Percentiles rank a stretch among this genome's conserved stretches.
Evolutionary conservation across 2,888 invertebrate genomes (phyloP).

Genomic region (Melinaea menophilus): DNA sequence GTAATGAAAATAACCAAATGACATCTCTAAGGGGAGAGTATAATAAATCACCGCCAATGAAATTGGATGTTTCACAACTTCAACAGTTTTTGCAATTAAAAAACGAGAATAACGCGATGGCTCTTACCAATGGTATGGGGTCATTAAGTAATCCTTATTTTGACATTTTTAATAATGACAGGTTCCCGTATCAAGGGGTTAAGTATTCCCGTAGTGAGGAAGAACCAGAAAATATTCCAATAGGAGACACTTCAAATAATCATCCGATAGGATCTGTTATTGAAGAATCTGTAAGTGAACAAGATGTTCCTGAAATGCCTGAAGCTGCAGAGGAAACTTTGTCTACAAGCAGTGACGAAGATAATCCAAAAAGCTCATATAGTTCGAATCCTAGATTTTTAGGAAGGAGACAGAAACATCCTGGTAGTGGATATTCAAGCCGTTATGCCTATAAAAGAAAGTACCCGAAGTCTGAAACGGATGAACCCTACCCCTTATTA

Average conservation of each 20-base stretch:
- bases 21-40: slow-evolving; percentile 54
- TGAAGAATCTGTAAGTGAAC: slow-evolving; percentile 57
- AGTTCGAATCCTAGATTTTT: slow-evolving; percentile 42
- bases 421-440: slow-evolving; percentile 48
- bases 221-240: slow-evolving; percentile 68
- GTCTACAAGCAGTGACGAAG: slow-evolving; percentile 45
- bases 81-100: slow-evolving; percentile 55
- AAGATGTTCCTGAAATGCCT: slow-evolving; percentile 51
- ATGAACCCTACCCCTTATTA: slow-evolving; percentile 66
- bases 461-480: slow-evolving; percentile 53
- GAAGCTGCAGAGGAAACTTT: slow-evolving; percentile 49
- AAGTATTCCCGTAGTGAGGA: slow-evolving; percentile 74
- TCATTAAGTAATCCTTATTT: slow-evolving; percentile 54
- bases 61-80: slow-evolving; percentile 60
- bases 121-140: slow-evolving; percentile 49
- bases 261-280: slow-evolving; percentile 73
- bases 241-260: slow-evolving; percentile 62
- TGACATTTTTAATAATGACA: slow-evolving; percentile 56
- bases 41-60: slow-evolving; percentile 53
- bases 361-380: slow-evolving; percentile 48
- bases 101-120: slow-evolving; percentile 54
- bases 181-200: slow-evolving; percentile 63
- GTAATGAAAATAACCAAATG: slow-evolving; percentile 57
- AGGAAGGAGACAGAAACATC: slow-evolving; percentile 54
- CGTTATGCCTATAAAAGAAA: slow-evolving; percentile 54